These are phyloP conservation scores for Caenorhabditis wallacei DNA, from an alignment of 2,888 invertebrate genomes.

Conservation along the genomic window DNA sequence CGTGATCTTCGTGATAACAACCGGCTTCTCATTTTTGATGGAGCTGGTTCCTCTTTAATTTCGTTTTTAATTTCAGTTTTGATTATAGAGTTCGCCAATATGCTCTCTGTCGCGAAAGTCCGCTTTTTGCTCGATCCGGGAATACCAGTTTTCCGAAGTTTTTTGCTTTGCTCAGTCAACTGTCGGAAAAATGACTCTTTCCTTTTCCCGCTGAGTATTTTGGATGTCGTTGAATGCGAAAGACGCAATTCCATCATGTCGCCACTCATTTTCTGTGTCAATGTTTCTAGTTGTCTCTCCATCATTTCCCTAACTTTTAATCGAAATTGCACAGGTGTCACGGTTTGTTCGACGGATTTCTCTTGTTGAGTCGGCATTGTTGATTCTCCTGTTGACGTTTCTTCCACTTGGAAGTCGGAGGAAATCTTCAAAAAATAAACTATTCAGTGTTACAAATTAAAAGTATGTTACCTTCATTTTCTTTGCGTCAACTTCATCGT, in stretches of 20 bases:
- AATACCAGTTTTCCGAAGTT: conserved; percentile 21
- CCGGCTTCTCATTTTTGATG: conserved; percentile 38
- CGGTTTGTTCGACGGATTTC: background rate
- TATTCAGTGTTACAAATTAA: no score
- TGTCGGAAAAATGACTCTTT: conserved; percentile 41
- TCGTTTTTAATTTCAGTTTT: conserved; percentile 17
- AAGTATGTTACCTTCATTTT: background rate
- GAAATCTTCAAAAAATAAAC: no score
- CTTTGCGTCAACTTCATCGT: background rate
- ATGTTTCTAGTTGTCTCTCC: conserved; percentile 34
- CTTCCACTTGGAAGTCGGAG: background rate
- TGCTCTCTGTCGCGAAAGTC: background rate
- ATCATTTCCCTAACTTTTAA: conserved; percentile 50
- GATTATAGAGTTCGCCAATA: no score
- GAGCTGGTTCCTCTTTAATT: conserved; percentile 26
- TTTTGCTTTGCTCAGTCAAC: conserved; percentile 44
- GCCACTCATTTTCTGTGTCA: conserved; percentile 27
- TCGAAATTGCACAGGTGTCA: conserved; percentile 43
- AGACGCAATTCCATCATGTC: conserved; percentile 45
- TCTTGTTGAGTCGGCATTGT: background rate
- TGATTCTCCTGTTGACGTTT: background rate
- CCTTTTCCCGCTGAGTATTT: conserved; percentile 18
- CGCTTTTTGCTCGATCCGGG: conserved; percentile 8
- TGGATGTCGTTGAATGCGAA: background rate
- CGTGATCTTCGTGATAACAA: conserved; percentile 42